These are phyloP conservation scores for Montifringilla adamsi DNA, from an alignment of 2,113 vertebrate genomes.

Conservation along the genomic window DNA sequence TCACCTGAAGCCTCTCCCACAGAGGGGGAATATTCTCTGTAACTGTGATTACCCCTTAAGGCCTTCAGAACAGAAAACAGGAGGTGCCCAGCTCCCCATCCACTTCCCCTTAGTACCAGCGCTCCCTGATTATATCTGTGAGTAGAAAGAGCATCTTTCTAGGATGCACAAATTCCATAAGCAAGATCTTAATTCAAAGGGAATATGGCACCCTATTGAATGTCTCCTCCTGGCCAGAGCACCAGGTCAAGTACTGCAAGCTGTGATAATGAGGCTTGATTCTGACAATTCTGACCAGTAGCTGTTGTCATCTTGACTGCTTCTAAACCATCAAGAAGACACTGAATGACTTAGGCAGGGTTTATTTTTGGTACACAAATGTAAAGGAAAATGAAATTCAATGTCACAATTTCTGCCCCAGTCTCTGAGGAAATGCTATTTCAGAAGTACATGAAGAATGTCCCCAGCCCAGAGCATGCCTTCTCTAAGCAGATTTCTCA, in stretches of 20 bases:
- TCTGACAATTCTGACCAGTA: slow-evolving; percentile 56
- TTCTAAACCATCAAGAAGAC: slow-evolving; percentile 46
- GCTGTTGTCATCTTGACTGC: slow-evolving; percentile 57
- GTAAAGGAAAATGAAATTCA: slow-evolving; percentile 47
- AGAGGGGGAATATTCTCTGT: not conserved
- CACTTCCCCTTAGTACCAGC: not conserved
- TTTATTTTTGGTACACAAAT: slow-evolving; percentile 61
- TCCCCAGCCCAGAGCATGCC: not conserved
- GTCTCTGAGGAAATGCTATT: not conserved
- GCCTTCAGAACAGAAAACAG: not conserved
- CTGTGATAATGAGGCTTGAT: slow-evolving; percentile 53
- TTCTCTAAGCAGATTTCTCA: not conserved
- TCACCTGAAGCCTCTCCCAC: not conserved
- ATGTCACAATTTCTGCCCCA: slow-evolving; percentile 21
- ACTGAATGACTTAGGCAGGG: slow-evolving; percentile 46
- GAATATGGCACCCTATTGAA: slow-evolving; percentile 47
- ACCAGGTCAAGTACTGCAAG: slow-evolving; percentile 59
- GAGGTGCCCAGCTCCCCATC: not conserved
- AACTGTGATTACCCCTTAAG: not conserved
- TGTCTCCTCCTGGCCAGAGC: slow-evolving; percentile 55
- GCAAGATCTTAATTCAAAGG: slow-evolving; percentile 33
- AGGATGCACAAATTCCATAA: not conserved
- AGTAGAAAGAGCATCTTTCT: not conserved
- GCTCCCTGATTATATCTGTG: not conserved
- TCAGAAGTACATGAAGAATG: not conserved